Evolutionary conservation across 2,797 vertebrate species (phyloP).

Genomic region (Enteromius paludinosus): DNA sequence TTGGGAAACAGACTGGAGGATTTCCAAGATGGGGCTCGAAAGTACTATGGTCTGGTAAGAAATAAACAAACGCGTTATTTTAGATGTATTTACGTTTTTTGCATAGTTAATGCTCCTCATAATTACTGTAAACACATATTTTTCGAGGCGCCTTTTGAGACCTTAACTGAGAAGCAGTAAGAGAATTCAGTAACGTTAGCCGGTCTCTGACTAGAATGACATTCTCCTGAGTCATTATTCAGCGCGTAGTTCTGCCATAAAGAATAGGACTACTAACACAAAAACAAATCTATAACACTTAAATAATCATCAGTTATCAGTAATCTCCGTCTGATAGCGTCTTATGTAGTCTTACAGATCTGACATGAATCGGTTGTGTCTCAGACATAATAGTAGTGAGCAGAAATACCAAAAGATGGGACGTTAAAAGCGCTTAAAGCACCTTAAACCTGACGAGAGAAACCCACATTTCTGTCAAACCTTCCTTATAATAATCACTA

Average conservation of each 20-base stretch:
- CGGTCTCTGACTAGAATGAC: conserved; percentile 6
- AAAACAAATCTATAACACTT: background rate
- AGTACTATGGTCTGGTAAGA: conserved; percentile 98
- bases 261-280: background rate
- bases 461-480: too few species aligned
- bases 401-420: background rate
- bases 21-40: conserved; percentile 94
- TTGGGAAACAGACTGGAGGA: conserved; percentile 64
- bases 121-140: background rate
- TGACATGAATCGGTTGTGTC: background rate
- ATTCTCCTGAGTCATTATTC: conserved; percentile 63
- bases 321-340: background rate
- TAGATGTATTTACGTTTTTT: background rate
- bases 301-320: background rate
- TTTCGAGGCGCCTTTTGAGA: background rate
- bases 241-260: background rate
- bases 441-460: too few species aligned
- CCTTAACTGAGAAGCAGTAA: too few species aligned
- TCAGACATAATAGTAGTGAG: background rate
- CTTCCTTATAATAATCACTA: too few species aligned
- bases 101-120: background rate
- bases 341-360: background rate
- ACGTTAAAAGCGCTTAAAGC: too few species aligned
- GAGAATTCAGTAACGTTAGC: background rate
- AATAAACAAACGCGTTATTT: conserved; percentile 43